These are phyloP conservation scores for Carettochelys insculpta DNA, from an alignment of 2,113 vertebrate genomes.

Conservation along the genomic window DNA sequence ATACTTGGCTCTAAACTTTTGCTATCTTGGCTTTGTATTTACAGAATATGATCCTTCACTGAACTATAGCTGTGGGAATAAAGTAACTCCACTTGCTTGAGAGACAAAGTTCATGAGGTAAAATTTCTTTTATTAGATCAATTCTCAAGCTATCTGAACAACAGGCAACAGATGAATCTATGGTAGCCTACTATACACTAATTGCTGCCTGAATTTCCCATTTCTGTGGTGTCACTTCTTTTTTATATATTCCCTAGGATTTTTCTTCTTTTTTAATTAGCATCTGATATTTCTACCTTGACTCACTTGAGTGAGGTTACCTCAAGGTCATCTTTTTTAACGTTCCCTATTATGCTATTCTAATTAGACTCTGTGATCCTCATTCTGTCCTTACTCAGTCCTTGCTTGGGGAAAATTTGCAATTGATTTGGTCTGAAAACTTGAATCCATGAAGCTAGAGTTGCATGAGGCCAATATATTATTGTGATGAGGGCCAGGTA, in stretches of 20 bases:
- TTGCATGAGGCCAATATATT: neutral
- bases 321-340: neutral
- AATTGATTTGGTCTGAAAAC: constrained; percentile 5
- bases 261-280: neutral
- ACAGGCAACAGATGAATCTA: neutral
- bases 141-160: neutral
- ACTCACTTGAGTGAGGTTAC: neutral
- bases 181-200: neutral
- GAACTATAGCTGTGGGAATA: constrained; percentile 41
- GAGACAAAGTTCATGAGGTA: neutral
- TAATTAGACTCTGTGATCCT: constrained; percentile 41
- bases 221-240: neutral
- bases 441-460: neutral
- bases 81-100: constrained; percentile 60
- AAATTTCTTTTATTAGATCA: neutral
- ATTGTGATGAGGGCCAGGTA: neutral
- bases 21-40: constrained; percentile 48
- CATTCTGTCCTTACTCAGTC: constrained; percentile 9
- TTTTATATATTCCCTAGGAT: neutral
- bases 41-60: constrained; percentile 49
- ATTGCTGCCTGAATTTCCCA: neutral
- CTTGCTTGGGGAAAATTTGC: neutral
- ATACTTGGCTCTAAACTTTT: constrained; percentile 51
- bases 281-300: neutral
- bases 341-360: constrained; percentile 39